phyloP scores from a whole-genome alignment of 2,888 invertebrate species.

The Hipparchia sbordonii region DNA sequence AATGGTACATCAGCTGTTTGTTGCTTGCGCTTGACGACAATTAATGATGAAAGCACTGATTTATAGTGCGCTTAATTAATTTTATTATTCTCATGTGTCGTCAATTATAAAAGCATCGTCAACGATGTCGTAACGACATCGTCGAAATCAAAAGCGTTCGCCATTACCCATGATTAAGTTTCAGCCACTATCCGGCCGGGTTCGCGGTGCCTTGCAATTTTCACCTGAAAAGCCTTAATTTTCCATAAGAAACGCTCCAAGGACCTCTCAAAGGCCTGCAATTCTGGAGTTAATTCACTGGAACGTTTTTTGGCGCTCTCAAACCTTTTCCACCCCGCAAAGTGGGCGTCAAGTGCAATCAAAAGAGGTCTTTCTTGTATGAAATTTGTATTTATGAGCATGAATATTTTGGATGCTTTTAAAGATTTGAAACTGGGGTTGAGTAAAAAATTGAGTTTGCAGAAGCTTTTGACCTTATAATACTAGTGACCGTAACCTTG shows the following conservation, averaged over 20 bases:
- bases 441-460: background rate
- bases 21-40: too few relatives aligned
- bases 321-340: slow-evolving; percentile 17
- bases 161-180: slow-evolving; percentile 57
- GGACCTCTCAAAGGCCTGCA: slow-evolving; percentile 50
- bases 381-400: slow-evolving; percentile 18
- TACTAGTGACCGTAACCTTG: background rate
- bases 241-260: slow-evolving; percentile 59
- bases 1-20: too few relatives aligned
- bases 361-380: slow-evolving; percentile 16
- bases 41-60: too few relatives aligned
- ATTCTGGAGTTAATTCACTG: slow-evolving; percentile 49
- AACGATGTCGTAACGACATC: slow-evolving; percentile 26
- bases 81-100: background rate
- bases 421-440: background rate
- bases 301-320: slow-evolving; percentile 41
- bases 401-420: slow-evolving; percentile 22
- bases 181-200: slow-evolving; percentile 51
- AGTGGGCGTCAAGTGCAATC: slow-evolving; percentile 26
- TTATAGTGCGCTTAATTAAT: too few relatives aligned
- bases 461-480: background rate
- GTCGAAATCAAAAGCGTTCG: slow-evolving; percentile 29
- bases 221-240: slow-evolving; percentile 66
- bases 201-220: slow-evolving; percentile 53
- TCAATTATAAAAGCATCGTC: background rate